Conservation (phyloP, 2,113 vertebrate genomes). For the Condylura cristata region DNA sequence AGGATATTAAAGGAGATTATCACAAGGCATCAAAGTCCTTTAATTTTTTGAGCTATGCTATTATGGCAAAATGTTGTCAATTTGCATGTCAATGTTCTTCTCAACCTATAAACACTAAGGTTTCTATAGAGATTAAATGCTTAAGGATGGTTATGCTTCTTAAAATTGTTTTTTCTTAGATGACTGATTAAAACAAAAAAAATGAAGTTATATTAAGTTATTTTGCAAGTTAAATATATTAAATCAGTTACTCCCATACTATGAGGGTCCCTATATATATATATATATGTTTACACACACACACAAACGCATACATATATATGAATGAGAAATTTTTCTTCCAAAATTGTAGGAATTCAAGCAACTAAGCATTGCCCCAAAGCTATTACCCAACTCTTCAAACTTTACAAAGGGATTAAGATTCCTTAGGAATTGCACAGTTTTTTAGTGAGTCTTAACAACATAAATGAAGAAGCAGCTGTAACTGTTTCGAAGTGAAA, state of each 20-base stretch:
- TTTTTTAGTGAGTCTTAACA: constrained; percentile 69
- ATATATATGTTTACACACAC: no score
- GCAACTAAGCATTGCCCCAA: constrained; percentile 62
- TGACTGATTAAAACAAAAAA: not conserved
- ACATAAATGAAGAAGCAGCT: constrained; percentile 45
- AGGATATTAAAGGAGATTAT: constrained; percentile 21
- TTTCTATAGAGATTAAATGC: not conserved
- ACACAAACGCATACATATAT: not conserved
- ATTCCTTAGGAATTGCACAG: constrained; percentile 42
- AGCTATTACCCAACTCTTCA: constrained; percentile 70
- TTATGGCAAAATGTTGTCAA: not conserved
- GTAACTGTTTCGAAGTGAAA: constrained; percentile 64
- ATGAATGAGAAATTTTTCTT: not conserved
- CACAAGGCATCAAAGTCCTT: not conserved
- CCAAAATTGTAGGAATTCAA: constrained; percentile 65
- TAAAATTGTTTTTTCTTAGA: not conserved
- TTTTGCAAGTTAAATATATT: constrained; percentile 33
- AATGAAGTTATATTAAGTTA: not conserved
- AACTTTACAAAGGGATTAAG: constrained; percentile 72
- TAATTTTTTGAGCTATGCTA: not conserved
- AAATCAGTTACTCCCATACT: not conserved
- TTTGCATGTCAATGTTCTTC: constrained; percentile 16
- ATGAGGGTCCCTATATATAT: not conserved
- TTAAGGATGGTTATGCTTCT: not conserved
- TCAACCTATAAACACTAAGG: not conserved